Base-by-base conservation (phyloP, 2,113 vertebrate genomes). In the Cygnus buccinator region DNA sequence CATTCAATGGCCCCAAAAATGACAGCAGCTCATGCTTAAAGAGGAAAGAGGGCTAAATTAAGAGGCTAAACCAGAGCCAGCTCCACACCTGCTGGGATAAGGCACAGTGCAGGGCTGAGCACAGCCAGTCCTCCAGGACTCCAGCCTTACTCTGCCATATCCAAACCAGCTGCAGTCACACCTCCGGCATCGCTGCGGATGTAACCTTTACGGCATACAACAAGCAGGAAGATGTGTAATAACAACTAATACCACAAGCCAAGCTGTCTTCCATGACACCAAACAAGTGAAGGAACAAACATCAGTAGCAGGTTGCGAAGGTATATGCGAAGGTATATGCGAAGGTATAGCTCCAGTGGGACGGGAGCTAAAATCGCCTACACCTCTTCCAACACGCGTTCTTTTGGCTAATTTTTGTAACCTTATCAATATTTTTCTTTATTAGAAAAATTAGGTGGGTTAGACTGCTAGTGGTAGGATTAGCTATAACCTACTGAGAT, bases 371-470 rank as follows among this genome's bases (percentile, higher is more conserved):
- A 88, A 72, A 67, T 44, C 86, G 4, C 46, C 87, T 59, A 37
- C 8, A 5, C 17, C 74, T 71, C 54, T 84, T 59, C 83, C 73
- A 79, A 72, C n/a, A 82, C 25, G 50, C 41, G 8, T 57, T 68
- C 22, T 87, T 76, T 78, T 63, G 66, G 87, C 80, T 43, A 52
- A 14, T 86, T 91, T 89, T 78, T 93, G n/a, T 88, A 88, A 72
- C 55, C 65, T 91, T 65, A 58, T 87, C 44, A 76, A n/a, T 70
- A 70, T 57, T 91, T 95, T 84, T 59, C 66, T 92, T 82, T 54
- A 93, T 89, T 93, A 87, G 77, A 82, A 95, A 95, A 95, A 95
- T 65, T 43, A 93, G 89, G 39, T 70, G 8, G 3, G 73, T 79
- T 92, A 84, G 85, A 95, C 65, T 57, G 41, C 39, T 78, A 76